Conservation (phyloP, 1,140 invertebrate genomes). For the Arctopsyche grandis region DNA sequence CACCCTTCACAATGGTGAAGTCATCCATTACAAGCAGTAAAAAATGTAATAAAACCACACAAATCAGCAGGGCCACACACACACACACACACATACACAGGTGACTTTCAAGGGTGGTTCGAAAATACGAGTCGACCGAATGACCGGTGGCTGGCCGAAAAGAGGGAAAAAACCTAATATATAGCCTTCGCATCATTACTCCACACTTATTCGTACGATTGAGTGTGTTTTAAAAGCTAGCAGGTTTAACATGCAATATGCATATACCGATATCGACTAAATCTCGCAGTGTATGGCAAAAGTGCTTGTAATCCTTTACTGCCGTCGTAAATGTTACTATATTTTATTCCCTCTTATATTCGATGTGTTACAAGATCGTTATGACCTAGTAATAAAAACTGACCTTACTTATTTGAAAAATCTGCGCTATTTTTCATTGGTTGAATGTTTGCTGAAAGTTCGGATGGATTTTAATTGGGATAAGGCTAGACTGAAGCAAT, state of each 20-base stretch:
- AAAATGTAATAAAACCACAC: slow-evolving; percentile 54
- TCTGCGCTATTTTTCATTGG: too few relatives aligned
- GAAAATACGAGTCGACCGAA: not conserved
- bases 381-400: too few relatives aligned
- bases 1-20: slow-evolving; percentile 33
- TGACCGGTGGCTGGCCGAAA: not conserved
- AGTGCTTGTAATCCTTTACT: too few relatives aligned
- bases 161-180: slow-evolving; percentile 5
- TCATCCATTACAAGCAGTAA: slow-evolving; percentile 54
- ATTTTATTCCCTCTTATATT: too few relatives aligned
- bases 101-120: not conserved
- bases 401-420: too few relatives aligned
- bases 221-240: not conserved
- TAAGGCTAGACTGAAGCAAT: too few relatives aligned
- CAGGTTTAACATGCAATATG: slow-evolving; percentile 13
- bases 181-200: slow-evolving; percentile 8
- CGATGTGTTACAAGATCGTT: too few relatives aligned
- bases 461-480: too few relatives aligned
- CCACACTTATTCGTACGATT: not conserved
- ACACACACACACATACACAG: not conserved
- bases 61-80: slow-evolving; percentile 35
- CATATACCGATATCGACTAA: too few relatives aligned
- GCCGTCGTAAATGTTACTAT: too few relatives aligned
- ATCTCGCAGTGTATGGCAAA: too few relatives aligned
- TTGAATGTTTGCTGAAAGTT: too few relatives aligned